Conservation (phyloP, 37 sponge, comb jelly and placozoan species). For the Cliona cf. orientalis region DNA sequence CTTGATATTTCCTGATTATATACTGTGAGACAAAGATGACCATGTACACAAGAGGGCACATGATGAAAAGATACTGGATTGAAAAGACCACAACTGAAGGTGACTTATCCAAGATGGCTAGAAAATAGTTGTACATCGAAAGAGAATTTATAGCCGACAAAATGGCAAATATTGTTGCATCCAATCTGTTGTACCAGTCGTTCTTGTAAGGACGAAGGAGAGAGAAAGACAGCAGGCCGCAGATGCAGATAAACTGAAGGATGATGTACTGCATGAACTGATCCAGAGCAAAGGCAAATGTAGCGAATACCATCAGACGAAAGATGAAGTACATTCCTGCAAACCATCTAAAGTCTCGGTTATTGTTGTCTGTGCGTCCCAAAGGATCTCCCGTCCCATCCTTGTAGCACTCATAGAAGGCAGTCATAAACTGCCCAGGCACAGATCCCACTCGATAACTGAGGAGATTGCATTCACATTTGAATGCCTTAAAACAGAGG, state of each 20-base stretch:
- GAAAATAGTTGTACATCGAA: conserved; percentile 48
- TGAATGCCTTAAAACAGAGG: neutral
- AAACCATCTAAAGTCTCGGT: conserved; percentile 56
- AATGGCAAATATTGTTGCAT: conserved; percentile 50
- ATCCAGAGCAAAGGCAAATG: conserved; percentile 38
- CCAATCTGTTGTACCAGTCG: conserved; percentile 49
- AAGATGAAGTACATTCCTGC: conserved; percentile 71
- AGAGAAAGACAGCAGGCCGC: conserved; percentile 25
- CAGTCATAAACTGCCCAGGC: conserved; percentile 46
- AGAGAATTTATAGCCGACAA: conserved; percentile 43
- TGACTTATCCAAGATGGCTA: too few relatives aligned
- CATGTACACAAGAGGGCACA: conserved; percentile 41
- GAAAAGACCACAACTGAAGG: neutral
- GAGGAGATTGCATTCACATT: conserved; percentile 9
- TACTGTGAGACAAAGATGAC: neutral
- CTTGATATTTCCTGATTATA: too few relatives aligned
- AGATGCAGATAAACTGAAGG: conserved; percentile 24
- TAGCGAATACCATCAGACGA: conserved; percentile 44
- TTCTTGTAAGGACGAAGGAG: conserved; percentile 67
- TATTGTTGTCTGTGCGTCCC: neutral
- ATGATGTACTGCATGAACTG: conserved; percentile 22
- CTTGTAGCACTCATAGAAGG: conserved; percentile 70
- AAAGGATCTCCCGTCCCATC: conserved; percentile 60
- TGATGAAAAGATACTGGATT: conserved; percentile 25
- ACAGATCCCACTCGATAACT: neutral